Evolutionary conservation across 2,113 vertebrate genomes (phyloP).

Genomic region (Bambusicola thoracicus): DNA sequence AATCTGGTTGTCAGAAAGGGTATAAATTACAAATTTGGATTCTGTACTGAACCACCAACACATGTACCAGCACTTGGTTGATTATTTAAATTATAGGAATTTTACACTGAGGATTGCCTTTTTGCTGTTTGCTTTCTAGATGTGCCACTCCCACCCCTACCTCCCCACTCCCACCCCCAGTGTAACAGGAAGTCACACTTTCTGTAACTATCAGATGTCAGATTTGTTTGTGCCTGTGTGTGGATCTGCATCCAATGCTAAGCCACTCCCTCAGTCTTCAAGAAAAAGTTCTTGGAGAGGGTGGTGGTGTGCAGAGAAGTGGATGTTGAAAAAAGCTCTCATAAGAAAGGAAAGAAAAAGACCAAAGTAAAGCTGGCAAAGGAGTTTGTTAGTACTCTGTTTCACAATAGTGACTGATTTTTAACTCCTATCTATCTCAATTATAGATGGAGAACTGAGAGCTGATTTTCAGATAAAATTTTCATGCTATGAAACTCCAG

Average conservation of each 20-base stretch:
- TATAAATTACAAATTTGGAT: neutral
- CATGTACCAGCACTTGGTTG: neutral
- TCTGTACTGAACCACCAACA: neutral
- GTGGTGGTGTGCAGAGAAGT: neutral
- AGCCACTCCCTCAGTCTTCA: conserved; percentile 45
- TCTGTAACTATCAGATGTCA: neutral
- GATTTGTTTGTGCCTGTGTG: neutral
- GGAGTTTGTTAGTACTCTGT: neutral
- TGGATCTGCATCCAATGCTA: neutral
- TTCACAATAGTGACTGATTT: neutral
- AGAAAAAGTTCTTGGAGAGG: neutral
- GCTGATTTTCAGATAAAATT: neutral
- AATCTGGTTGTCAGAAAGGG: neutral
- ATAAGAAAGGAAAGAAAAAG: neutral
- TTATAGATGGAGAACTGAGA: neutral
- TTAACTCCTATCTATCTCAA: neutral
- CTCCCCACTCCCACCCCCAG: neutral
- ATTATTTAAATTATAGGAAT: neutral
- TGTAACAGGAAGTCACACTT: conserved; percentile 45
- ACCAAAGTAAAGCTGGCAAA: neutral
- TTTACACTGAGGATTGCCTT: neutral
- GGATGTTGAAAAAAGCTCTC: neutral
- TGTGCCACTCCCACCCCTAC: neutral
- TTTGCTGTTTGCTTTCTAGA: neutral
- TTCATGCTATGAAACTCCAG: neutral